A percentile compares a stretch with the other conserved stretches of the same genome.
Evolutionary conservation across 2,888 invertebrate genomes (phyloP).

Genomic region (Xanthia togata): DNA sequence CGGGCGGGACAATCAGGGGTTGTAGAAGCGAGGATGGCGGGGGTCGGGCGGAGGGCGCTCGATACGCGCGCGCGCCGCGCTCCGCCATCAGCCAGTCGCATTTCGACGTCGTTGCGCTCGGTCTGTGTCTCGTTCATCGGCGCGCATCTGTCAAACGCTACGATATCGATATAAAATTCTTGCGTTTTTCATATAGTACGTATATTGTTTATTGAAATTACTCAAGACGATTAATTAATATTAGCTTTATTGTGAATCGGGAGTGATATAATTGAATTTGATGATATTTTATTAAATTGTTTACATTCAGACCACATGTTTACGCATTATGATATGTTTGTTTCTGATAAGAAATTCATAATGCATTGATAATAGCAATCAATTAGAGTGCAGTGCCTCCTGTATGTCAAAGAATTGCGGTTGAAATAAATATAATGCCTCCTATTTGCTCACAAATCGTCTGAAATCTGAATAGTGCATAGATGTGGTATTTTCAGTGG

Average conservation of each 20-base stretch:
- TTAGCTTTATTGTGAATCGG: conserved; percentile 40
- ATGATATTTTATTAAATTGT: conserved; percentile 76
- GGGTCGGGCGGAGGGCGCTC: conserved; percentile 84
- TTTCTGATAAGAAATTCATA: conserved; percentile 57
- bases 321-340: conserved; percentile 71
- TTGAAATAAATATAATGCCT: conserved; percentile 14
- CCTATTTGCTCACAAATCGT: conserved; percentile 9
- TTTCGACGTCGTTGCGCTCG: conserved; percentile 80
- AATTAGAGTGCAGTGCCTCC: conserved; percentile 49
- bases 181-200: conserved; percentile 81
- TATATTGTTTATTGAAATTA: conserved; percentile 67
- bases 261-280: conserved; percentile 62
- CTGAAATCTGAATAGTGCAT: conserved; percentile 52
- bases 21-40: conserved; percentile 81
- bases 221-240: conserved; percentile 48
- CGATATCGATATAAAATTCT: conserved; percentile 83
- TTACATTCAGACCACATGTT: conserved; percentile 85
- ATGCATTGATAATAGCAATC: conserved; percentile 31
- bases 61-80: conserved; percentile 89
- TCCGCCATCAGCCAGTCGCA: conserved; percentile 81
- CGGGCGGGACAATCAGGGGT: conserved; percentile 79
- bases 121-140: conserved; percentile 74
- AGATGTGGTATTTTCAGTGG: conserved; percentile 41
- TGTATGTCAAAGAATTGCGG: conserved; percentile 22
- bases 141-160: conserved; percentile 82